A percentile compares a stretch with the other conserved stretches of the same genome.
Conservation (phyloP, 2,888 invertebrate genomes). For the Noctua pronuba region DNA sequence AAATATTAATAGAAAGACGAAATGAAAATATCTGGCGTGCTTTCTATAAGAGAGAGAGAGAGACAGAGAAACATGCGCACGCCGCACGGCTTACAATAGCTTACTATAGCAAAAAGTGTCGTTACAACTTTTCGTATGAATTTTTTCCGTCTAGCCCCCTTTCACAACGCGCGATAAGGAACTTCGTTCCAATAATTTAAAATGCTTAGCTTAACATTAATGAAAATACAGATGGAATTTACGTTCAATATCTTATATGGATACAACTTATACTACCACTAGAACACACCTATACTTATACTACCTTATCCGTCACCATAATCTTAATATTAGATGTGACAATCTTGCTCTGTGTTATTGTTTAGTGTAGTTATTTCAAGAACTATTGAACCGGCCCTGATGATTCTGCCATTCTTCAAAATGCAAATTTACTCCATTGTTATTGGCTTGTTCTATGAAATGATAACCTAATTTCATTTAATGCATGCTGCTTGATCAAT, state of each 20-base stretch:
- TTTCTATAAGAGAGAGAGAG: no score
- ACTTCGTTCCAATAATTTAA: no score
- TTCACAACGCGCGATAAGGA: no score
- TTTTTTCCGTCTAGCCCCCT: no score
- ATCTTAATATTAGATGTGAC: conserved; percentile 10
- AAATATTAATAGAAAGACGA: no score
- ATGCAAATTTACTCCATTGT: no score
- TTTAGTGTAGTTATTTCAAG: conserved; percentile 18
- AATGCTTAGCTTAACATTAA: background rate
- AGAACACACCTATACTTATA: background rate
- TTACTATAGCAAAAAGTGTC: no score
- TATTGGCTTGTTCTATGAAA: background rate
- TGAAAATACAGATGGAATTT: conserved; percentile 4
- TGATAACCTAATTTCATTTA: background rate
- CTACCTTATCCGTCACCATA: conserved; percentile 2
- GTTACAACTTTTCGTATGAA: no score
- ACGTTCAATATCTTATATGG: background rate
- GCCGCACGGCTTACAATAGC: no score
- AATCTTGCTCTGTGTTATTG: conserved; percentile 32
- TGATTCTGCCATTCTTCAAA: background rate
- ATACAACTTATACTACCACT: background rate
- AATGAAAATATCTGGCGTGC: no score
- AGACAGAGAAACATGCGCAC: no score
- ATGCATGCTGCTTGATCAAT: conserved; percentile 16
- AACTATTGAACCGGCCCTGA: conserved; percentile 2